Evolutionary conservation across 2,797 vertebrate species (phyloP).

Genomic region (Pantherophis vulpinus): DNA sequence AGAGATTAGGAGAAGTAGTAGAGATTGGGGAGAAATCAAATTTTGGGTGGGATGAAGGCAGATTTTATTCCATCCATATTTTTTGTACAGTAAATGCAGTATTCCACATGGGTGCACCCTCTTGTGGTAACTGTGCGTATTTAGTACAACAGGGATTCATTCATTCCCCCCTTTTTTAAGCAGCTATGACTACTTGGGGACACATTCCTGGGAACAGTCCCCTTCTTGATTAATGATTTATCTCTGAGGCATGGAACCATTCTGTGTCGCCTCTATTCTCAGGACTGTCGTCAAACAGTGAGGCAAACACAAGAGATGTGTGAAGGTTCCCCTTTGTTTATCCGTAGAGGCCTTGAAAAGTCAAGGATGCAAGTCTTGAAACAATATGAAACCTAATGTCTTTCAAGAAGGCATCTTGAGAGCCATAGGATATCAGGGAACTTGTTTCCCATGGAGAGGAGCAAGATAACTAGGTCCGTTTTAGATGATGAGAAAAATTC

Average conservation of each 20-base stretch:
- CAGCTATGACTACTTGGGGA: not conserved
- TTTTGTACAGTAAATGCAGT: not conserved
- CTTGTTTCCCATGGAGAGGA: not conserved
- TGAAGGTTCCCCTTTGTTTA: not conserved
- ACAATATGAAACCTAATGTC: not conserved
- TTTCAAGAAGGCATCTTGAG: not conserved
- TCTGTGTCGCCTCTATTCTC: not conserved
- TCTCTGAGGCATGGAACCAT: not conserved
- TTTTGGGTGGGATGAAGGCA: not conserved
- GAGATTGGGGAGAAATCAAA: conserved; percentile 26
- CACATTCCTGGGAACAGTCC: not conserved
- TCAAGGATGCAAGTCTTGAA: not conserved
- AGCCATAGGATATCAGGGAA: not conserved
- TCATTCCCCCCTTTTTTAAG: not conserved
- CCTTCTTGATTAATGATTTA: not conserved
- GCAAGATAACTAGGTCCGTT: not conserved
- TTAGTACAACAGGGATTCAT: not conserved
- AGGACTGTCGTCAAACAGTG: too few relatives aligned
- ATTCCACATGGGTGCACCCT: not conserved
- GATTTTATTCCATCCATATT: not conserved
- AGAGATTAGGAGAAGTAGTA: conserved; percentile 52
- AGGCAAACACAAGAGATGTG: not conserved
- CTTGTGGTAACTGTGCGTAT: not conserved
- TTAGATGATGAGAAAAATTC: too few relatives aligned
- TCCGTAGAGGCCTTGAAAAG: not conserved